These are phyloP conservation scores for Microctonus aethiopoides DNA, from an alignment of 2,888 invertebrate species.

Conservation along the genomic window DNA sequence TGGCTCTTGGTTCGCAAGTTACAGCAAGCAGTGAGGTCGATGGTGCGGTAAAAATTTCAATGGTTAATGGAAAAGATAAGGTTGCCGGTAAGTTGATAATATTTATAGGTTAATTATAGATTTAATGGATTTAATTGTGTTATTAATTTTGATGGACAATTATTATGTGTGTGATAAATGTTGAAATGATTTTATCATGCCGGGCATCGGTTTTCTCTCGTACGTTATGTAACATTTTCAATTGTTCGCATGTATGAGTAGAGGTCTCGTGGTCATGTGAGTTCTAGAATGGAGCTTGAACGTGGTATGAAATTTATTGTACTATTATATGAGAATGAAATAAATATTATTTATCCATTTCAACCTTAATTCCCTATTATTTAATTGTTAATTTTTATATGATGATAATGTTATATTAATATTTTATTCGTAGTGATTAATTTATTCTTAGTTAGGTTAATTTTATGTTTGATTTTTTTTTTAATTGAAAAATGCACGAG, in stretches of 20 bases:
- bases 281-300: background rate
- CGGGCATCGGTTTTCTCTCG: constrained; percentile 15
- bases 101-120: background rate
- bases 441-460: background rate
- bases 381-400: too few relatives aligned
- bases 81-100: constrained; percentile 29
- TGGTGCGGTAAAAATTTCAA: constrained; percentile 57
- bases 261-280: constrained; percentile 36
- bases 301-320: background rate
- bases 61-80: constrained; percentile 54
- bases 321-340: background rate
- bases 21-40: constrained; percentile 60
- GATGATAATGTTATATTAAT: too few relatives aligned
- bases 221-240: constrained; percentile 35
- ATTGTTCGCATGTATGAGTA: constrained; percentile 4
- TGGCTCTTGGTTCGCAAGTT: constrained; percentile 66
- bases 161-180: background rate
- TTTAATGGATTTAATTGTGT: background rate
- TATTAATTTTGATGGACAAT: background rate
- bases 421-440: too few relatives aligned
- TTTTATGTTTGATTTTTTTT: background rate
- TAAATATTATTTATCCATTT: background rate
- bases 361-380: background rate
- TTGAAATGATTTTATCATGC: constrained; percentile 1
- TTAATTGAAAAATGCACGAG: background rate